Evolutionary conservation across 37 sponge, comb jelly and placozoan genomes (phyloP).

Genomic region (Hexactinellida sp.): DNA sequence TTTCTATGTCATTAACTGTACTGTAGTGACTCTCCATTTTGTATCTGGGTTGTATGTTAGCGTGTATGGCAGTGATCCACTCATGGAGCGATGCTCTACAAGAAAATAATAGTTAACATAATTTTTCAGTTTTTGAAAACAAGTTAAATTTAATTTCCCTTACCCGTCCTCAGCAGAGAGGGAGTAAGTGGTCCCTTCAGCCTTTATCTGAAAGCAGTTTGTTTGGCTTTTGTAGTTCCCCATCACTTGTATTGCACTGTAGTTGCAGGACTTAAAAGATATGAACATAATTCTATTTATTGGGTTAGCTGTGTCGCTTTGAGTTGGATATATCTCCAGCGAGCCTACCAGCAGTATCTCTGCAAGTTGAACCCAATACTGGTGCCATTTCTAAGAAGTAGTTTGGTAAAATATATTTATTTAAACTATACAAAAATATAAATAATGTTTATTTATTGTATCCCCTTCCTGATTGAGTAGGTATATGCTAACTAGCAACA

Average conservation of each 20-base stretch:
- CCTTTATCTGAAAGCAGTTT: neutral
- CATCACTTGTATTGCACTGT: neutral
- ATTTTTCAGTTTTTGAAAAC: neutral
- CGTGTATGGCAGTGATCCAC: neutral
- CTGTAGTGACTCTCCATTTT: neutral
- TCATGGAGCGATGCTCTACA: neutral
- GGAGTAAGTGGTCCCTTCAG: neutral
- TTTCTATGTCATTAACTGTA: neutral
- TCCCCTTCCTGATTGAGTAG: too few relatives aligned
- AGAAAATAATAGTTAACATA: neutral
- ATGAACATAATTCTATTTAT: neutral
- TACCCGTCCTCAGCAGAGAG: neutral
- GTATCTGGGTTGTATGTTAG: neutral
- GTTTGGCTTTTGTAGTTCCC: neutral
- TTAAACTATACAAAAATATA: too few relatives aligned
- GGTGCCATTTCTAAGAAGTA: neutral
- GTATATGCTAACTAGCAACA: too few relatives aligned
- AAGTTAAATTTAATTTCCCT: neutral
- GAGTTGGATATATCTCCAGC: neutral
- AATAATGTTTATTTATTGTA: too few relatives aligned
- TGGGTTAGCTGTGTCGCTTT: neutral
- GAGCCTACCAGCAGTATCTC: neutral
- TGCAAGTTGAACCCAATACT: slow-evolving; percentile 2
- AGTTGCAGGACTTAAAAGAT: neutral
- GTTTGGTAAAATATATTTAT: too few relatives aligned